These are phyloP conservation scores for Cheilosia pagana DNA, from an alignment of 2,888 invertebrate species.

Conservation along the genomic window DNA sequence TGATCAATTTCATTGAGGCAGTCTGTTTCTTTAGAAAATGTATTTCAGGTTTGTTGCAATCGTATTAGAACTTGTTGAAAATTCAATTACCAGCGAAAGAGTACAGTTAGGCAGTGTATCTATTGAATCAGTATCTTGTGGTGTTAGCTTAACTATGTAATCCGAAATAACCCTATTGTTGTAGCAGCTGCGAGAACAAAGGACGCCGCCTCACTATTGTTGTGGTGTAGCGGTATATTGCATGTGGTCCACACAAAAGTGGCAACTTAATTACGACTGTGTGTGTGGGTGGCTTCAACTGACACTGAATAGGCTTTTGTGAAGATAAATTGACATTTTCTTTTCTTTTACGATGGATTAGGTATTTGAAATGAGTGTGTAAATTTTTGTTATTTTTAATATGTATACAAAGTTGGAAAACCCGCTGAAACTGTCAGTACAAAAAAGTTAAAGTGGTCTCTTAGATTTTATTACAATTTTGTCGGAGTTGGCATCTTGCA, in stretches of 20 bases:
- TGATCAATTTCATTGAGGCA: conserved; percentile 61
- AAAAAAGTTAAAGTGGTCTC: too few relatives aligned
- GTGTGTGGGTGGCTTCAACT: neutral
- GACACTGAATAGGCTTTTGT: conserved; percentile 11
- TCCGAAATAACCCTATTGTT: conserved; percentile 51
- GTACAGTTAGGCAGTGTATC: conserved; percentile 24
- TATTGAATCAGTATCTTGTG: conserved; percentile 25
- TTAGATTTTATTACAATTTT: too few relatives aligned
- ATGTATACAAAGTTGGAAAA: too few relatives aligned
- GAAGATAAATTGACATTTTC: too few relatives aligned
- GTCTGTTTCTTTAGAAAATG: conserved; percentile 15
- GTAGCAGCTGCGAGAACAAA: conserved; percentile 16
- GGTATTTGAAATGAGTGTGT: too few relatives aligned
- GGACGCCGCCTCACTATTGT: conserved; percentile 15
- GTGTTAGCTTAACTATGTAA: conserved; percentile 36
- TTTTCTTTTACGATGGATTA: too few relatives aligned
- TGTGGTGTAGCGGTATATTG: conserved; percentile 12
- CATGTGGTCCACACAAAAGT: conserved; percentile 25
- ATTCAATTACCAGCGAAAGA: conserved; percentile 51
- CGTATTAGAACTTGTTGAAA: neutral
- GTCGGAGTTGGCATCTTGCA: too few relatives aligned
- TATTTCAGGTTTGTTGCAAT: neutral
- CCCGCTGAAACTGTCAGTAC: too few relatives aligned
- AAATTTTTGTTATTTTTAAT: too few relatives aligned
- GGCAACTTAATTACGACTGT: conserved; percentile 31